Evolutionary conservation across 1,140 invertebrate species (phyloP), one percentile per base, ranked within the genome.

Genomic region (Brachionus koreanus): DNA sequence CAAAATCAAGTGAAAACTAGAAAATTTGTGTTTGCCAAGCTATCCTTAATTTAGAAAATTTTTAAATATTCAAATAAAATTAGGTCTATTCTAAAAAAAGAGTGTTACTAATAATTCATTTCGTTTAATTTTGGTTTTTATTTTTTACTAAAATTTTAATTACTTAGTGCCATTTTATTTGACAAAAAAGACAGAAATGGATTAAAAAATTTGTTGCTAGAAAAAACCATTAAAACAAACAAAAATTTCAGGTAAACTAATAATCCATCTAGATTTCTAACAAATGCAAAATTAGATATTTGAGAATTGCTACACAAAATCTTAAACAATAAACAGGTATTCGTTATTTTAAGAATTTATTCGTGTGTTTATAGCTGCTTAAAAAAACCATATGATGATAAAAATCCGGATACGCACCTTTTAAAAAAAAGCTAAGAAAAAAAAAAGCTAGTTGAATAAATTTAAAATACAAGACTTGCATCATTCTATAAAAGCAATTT

Each of bases 221-320:
- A 19, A 57, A 57, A 57, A 57, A 23, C 49, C 49, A 49, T 49
- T 49, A 10, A 16, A 0, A 49, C 19, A 57, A 57, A 23, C 16
- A 57, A 57, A 57, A 57, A 57, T 57, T 57, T 57, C 49, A 57
- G 49, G 49, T 57, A 57, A 57, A 9, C 49, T 57, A 57, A 57
- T 57, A 57, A 57, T 57, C 49, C 49, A 57, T 57, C 49, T 23
- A 57, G 49, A 57, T 57, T 57, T 57, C 49, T 57, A 25, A 0
- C 19, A 57, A 57, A 57, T 57, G 49, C 49, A 57, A 57, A 57
- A 10, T 57, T 57, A 19, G 19, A 57, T 57, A 57, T 57, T 57
- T 57, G 49, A 57, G 49, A 57, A 23, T 57, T 57, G 49, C 49
- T 57, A 19, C 19, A 23, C 49, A 57, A 57, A 57, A 57, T 57